phyloP scores from a whole-genome alignment of 2,888 invertebrate genomes.

The Andrena fulva region DNA sequence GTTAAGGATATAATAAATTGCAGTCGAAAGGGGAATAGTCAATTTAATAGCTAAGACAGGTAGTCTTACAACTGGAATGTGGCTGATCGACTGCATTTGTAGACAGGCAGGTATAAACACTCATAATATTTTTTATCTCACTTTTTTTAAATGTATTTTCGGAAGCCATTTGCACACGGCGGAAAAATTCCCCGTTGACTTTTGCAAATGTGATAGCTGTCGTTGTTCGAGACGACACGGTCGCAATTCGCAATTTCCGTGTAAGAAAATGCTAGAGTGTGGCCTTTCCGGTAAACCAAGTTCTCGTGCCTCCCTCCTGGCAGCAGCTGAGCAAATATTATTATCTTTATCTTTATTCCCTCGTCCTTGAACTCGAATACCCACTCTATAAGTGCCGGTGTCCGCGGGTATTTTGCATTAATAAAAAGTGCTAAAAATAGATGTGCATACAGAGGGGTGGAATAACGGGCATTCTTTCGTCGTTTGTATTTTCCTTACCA shows the following conservation, averaged over 20 bases:
- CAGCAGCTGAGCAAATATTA: conserved; percentile 60
- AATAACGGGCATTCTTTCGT: neutral
- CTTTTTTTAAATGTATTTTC: neutral
- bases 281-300: conserved; percentile 32
- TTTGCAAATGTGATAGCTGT: conserved; percentile 10
- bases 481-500: neutral
- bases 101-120: too few relatives aligned
- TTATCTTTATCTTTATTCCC: conserved; percentile 58
- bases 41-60: neutral
- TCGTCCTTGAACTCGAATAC: conserved; percentile 55
- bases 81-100: too few relatives aligned
- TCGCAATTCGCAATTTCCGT: conserved; percentile 27
- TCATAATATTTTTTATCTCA: neutral
- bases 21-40: neutral
- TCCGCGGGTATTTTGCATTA: conserved; percentile 3
- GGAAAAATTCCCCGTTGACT: conserved; percentile 9
- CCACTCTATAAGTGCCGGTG: neutral
- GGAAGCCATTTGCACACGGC: neutral
- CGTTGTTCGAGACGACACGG: neutral
- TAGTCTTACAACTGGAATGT: too few relatives aligned
- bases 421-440: conserved; percentile 14
- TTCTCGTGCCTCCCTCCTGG: conserved; percentile 20
- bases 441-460: neutral
- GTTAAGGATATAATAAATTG: conserved; percentile 12
- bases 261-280: conserved; percentile 43